phyloP scores from a whole-genome alignment of 2,888 invertebrate genomes.

The Hypselothyrea guttata region DNA sequence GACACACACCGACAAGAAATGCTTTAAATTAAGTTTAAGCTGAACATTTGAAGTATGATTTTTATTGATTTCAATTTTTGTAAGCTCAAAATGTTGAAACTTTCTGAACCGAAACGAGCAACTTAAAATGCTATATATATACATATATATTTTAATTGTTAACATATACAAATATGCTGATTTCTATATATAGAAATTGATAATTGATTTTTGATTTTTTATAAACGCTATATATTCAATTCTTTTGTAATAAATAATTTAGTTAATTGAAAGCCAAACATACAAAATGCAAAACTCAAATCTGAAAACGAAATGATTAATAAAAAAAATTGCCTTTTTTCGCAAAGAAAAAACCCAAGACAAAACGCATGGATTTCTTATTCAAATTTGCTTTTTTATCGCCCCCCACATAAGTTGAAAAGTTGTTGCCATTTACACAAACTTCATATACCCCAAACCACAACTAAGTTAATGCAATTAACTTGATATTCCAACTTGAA shows the following conservation, averaged over 20 bases:
- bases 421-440: constrained; percentile 57
- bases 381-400: constrained; percentile 13
- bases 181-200: constrained; percentile 16
- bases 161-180: constrained; percentile 19
- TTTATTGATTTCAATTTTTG: constrained; percentile 32
- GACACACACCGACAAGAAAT: constrained; percentile 6
- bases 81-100: constrained; percentile 46
- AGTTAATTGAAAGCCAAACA: constrained; percentile 53
- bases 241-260: constrained; percentile 30
- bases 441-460: constrained; percentile 21
- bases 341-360: constrained; percentile 45
- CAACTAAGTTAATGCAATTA: constrained; percentile 68
- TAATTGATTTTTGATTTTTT: constrained; percentile 16
- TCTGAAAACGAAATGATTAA: constrained; percentile 39
- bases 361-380: constrained; percentile 2
- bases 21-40: constrained; percentile 61
- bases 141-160: constrained; percentile 44
- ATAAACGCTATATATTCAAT: constrained; percentile 20
- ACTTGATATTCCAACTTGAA: constrained; percentile 41
- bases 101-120: constrained; percentile 10
- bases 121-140: constrained; percentile 11
- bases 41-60: constrained; percentile 37
- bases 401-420: constrained; percentile 39
- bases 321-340: constrained; percentile 47
- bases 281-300: constrained; percentile 17